A percentile compares a stretch with the other conserved stretches of the same genome.
phyloP scores from a whole-genome alignment of 2,113 vertebrate species.

The Aptenodytes patagonicus region DNA sequence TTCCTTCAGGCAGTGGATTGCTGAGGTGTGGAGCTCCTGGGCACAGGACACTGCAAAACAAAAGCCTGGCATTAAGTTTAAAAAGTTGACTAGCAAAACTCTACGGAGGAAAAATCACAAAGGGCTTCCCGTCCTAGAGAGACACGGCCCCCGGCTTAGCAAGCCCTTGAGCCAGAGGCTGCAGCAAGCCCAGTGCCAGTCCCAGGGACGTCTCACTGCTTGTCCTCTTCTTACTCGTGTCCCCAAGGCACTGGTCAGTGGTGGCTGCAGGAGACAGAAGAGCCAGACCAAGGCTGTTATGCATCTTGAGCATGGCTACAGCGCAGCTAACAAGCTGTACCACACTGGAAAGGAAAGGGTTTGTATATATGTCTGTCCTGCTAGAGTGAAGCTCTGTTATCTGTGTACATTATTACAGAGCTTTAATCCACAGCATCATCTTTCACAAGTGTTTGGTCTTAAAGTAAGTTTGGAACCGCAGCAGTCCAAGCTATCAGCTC shows the following conservation, averaged over 20 bases:
- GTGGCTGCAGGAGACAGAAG: neutral
- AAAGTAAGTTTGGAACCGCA: neutral
- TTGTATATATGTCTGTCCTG: neutral
- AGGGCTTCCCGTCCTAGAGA: neutral
- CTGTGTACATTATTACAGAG: neutral
- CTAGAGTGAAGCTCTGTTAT: neutral
- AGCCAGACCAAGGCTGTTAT: neutral
- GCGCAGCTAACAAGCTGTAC: neutral
- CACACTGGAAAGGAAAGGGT: neutral
- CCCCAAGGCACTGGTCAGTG: accelerated
- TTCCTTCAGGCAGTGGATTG: neutral
- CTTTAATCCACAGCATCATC: neutral
- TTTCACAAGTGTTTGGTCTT: neutral
- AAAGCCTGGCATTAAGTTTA: neutral
- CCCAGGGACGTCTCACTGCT: neutral
- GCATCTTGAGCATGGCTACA: neutral
- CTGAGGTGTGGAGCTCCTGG: neutral
- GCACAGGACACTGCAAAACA: no score
- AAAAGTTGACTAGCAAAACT: neutral
- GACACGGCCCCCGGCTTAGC: accelerated
- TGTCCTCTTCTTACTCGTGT: accelerated
- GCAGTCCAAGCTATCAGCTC: neutral
- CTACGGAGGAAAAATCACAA: neutral
- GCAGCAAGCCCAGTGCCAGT: neutral
- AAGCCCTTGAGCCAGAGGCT: neutral